Conservation (phyloP, 2,888 invertebrate genomes). For the Pachydiplax longipennis region DNA sequence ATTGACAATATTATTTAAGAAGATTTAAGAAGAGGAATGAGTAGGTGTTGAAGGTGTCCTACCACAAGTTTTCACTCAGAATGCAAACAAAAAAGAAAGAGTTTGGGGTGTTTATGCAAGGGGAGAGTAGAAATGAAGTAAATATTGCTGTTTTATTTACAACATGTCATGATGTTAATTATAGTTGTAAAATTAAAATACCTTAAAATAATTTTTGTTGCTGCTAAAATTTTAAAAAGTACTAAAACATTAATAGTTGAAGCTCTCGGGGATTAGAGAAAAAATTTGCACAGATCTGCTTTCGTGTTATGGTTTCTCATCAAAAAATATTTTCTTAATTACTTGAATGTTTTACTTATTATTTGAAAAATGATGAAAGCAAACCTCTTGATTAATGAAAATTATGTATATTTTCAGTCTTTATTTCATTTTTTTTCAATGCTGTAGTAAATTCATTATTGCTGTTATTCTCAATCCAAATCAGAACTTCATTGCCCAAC, state of each 20-base stretch:
- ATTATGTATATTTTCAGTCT: not conserved
- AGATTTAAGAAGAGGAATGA: not conserved
- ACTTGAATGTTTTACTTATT: not conserved
- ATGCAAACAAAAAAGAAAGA: not conserved
- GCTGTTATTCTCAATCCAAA: not conserved
- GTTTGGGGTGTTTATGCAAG: not conserved
- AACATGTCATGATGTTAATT: not conserved
- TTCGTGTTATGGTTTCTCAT: not conserved
- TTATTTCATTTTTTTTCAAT: too few relatives aligned
- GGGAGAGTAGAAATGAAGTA: not conserved
- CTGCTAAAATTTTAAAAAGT: not conserved
- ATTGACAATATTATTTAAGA: conserved; percentile 36
- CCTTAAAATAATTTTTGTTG: not conserved
- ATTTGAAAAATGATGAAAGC: not conserved
- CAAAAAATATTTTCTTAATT: not conserved
- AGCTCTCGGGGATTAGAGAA: not conserved
- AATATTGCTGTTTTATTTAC: not conserved
- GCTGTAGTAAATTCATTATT: not conserved
- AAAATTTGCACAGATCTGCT: not conserved
- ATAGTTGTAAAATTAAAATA: not conserved
- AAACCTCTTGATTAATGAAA: not conserved
- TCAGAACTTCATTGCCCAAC: not conserved
- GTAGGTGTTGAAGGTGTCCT: conserved; percentile 2
- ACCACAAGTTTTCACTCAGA: not conserved
- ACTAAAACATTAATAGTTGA: conserved; percentile 5